phyloP scores from a whole-genome alignment of 2,797 vertebrate species.

The Toxotes lorentzi region DNA sequence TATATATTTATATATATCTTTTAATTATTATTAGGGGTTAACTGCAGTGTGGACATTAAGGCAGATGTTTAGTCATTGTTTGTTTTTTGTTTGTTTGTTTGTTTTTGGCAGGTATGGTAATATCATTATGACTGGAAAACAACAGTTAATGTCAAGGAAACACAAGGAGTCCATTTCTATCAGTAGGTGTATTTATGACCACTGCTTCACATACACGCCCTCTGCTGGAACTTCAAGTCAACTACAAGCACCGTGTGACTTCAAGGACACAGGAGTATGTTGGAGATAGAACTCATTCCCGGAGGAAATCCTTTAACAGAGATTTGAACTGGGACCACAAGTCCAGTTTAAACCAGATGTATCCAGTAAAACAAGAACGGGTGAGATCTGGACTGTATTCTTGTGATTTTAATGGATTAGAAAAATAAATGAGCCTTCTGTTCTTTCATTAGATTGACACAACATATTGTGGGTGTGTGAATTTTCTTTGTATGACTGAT shows the following conservation, averaged over 20 bases:
- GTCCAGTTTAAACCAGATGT: too few species aligned
- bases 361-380: too few species aligned
- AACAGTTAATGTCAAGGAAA: background rate
- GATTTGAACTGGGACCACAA: too few species aligned
- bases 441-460: too few species aligned
- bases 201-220: background rate
- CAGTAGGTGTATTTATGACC: background rate
- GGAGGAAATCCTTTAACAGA: background rate
- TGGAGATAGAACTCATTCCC: background rate
- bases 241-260: background rate
- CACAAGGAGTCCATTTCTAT: background rate
- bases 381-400: too few species aligned
- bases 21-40: background rate
- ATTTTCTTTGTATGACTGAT: too few species aligned
- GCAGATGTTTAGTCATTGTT: background rate
- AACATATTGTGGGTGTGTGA: too few species aligned
- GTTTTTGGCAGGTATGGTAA: background rate
- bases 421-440: too few species aligned
- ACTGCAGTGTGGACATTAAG: background rate
- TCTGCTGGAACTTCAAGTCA: slow-evolving; percentile 21
- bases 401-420: too few species aligned
- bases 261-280: background rate
- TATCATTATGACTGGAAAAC: background rate
- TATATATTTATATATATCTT: too few species aligned
- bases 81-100: background rate